Base-by-base conservation (phyloP, 2,888 invertebrate genomes). In the Tipula helvola region DNA sequence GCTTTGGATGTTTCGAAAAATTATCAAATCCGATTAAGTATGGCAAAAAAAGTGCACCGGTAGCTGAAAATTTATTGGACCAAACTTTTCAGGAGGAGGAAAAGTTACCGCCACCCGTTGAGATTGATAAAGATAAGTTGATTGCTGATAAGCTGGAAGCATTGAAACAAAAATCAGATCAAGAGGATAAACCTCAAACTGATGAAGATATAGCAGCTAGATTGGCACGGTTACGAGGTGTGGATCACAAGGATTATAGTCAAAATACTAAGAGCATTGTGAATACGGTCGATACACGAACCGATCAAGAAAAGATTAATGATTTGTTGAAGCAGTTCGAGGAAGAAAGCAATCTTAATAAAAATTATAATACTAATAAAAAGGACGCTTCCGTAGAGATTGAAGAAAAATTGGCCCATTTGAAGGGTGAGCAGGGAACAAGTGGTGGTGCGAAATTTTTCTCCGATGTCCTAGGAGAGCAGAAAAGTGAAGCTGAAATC, bases 261-360 rank as follows among this genome's bases (percentile, higher is more conserved):
- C 90, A 90, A 87, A 90, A 90, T 87, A 90, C 90, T 87, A 88
- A 91, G 52, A 88, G 93, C 57, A 90, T 92, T 86, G 28, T 86
- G 10, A 28, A 52, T 52, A 89, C 92, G 52, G 92, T 92, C 16
- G 95, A 95, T 89, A 92, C 92, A 83, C 93, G 95, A 90, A 93
- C 94, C 13, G 95, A 95, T 89, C 93, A 95, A 89, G 94, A 96
- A 89, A 95, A 95, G 91, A 93, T 93, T 36, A 93, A 95, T 89
- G 95, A 95, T 89, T 91, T 96, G n/a, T 90, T 96, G 87, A 93
- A 92, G 86, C 94, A 91, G 87, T 91, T 91, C 87, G 88, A 91
- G 41, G 93, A 93, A 85, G 92, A 93, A 89, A 92, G 93, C 86
- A 92, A 93, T 89, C 90, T 93, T 7, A 93, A 94, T 88, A 92